Evolutionary conservation across 2,113 vertebrate genomes (phyloP), one percentile per base, ranked within the genome.

Genomic region (Python bivittatus): DNA sequence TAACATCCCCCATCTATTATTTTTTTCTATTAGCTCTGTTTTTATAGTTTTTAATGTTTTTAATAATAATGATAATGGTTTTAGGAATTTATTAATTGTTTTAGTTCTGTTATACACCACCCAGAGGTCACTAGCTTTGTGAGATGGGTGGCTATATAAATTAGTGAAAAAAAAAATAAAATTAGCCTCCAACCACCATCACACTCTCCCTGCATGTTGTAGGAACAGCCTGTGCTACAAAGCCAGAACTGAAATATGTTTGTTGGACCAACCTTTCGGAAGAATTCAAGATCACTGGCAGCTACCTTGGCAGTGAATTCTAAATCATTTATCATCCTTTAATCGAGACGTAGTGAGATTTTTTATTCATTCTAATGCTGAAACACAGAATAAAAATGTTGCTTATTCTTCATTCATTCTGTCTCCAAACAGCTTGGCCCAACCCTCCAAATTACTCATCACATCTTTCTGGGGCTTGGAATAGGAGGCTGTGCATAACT

Each of bases 311-410:
- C 90, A 91, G 56, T 91, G 42, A 42, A 91, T 91, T 86, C 42
- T 86, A 52, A 91, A 91, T 91, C 56, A 91, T 91, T 91, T 91
- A 91, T 91, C 83, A 53, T 86, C 57, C 84, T 52, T 61, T 86
- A 85, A 91, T 91, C 83, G 15, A 29, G 27, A 60, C 33, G 27
- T n/a, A 60, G 4, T 83, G 33, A 86, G 83, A 86, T 61, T 83
- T 48, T 44, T 85, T 52, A 60, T 61, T 61, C 83, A 52, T n/a
- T 5, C 88, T 20, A 20, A 27, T 52, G 88, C 88, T 89, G 88
- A 57, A 83, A 29, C 22, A 57, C 53, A 60, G 38, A 25, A 58
- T 90, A 48, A 27, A 84, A 60, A 85, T 60, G 11, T 84, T 53
- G 20, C 38, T 44, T 33, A 25, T 86, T 60, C 90, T 2, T 25